Percentiles rank a stretch among this genome's conserved stretches.
These are phyloP conservation scores for Picathartes gymnocephalus DNA, from an alignment of 2,113 vertebrate species.

Conservation along the genomic window DNA sequence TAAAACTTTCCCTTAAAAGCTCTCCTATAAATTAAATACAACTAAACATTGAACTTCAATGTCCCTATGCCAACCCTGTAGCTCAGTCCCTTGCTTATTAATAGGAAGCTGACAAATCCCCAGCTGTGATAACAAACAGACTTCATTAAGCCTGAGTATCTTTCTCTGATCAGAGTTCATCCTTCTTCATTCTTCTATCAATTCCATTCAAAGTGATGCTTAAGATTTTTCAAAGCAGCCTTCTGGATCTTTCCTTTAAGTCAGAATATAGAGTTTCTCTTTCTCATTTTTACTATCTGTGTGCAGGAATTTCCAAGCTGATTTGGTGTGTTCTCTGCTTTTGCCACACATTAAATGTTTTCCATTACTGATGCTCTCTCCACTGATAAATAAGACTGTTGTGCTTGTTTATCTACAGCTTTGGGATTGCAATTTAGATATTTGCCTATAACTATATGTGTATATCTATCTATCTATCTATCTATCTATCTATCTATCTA, in stretches of 20 bases:
- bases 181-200: conserved; percentile 9
- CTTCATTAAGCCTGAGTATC: neutral
- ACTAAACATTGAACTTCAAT: neutral
- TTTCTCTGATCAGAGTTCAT: conserved; percentile 15
- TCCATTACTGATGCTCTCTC: neutral
- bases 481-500: neutral
- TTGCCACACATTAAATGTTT: neutral
- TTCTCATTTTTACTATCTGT: neutral
- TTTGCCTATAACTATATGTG: neutral
- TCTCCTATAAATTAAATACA: neutral
- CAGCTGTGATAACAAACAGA: neutral
- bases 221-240: neutral
- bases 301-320: neutral
- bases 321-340: neutral
- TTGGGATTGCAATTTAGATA: neutral
- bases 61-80: neutral
- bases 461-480: neutral
- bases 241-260: neutral
- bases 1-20: neutral
- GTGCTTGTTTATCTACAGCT: neutral
- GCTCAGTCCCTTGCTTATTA: neutral
- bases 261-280: neutral
- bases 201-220: neutral
- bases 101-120: neutral
- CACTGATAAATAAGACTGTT: neutral